Evolutionary conservation across 2,113 vertebrate genomes (phyloP).

Genomic region (Solenodon paradoxus): DNA sequence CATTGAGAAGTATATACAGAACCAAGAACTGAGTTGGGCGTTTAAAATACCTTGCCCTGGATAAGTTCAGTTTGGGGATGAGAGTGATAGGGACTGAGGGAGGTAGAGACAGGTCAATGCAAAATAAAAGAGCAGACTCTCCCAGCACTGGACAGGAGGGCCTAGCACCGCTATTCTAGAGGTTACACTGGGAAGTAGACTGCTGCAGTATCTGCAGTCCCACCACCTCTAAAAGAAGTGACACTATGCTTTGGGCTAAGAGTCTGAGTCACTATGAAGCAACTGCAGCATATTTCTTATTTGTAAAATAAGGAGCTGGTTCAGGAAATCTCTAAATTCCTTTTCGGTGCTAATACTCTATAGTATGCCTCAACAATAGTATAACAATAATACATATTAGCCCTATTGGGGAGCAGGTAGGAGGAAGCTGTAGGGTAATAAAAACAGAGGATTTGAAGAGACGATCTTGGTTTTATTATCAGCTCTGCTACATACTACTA

Average conservation of each 20-base stretch:
- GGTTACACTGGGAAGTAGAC: neutral
- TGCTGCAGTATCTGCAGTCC: neutral
- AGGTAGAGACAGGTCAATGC: neutral
- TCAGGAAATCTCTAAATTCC: neutral
- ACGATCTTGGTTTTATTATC: neutral
- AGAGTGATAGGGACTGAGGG: neutral
- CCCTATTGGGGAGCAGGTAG: neutral
- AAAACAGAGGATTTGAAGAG: neutral
- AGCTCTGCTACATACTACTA: neutral
- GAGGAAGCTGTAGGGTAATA: conserved; percentile 1
- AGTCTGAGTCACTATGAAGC: neutral
- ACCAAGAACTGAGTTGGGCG: neutral
- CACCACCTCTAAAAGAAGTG: neutral
- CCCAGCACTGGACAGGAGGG: neutral
- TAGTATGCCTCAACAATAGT: neutral
- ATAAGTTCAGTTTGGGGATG: neutral
- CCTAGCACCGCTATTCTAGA: neutral
- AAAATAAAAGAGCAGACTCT: neutral
- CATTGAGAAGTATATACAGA: neutral
- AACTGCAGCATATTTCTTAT: neutral
- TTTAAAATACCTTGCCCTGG: neutral
- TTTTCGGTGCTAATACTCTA: neutral
- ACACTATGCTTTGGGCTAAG: neutral
- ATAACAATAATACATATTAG: neutral
- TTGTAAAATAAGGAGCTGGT: conserved; percentile 12